These are phyloP conservation scores for Diarsia brunnea DNA, from an alignment of 2,888 invertebrate species.

Conservation along the genomic window DNA sequence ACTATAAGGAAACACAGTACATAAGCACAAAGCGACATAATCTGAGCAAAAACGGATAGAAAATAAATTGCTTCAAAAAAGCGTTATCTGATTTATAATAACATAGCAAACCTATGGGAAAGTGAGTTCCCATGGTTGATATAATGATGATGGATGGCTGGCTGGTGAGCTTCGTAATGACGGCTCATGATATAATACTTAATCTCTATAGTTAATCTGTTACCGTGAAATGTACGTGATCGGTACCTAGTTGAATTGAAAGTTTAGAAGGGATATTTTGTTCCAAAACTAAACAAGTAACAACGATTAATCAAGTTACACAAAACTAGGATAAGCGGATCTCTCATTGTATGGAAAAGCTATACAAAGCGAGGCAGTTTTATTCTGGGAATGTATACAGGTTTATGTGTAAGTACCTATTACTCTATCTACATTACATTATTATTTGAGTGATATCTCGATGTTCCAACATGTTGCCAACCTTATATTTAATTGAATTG, in stretches of 20 bases:
- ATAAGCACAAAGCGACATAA: conserved; percentile 10
- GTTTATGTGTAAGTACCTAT: not conserved
- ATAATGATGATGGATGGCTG: conserved; percentile 65
- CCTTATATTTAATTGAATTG: not conserved
- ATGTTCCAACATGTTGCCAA: not conserved
- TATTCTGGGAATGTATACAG: no score
- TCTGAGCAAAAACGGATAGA: conserved; percentile 24
- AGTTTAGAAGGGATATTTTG: conserved; percentile 1
- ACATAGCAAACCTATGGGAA: conserved; percentile 54
- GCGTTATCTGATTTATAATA: conserved; percentile 61
- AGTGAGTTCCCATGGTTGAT: conserved; percentile 61
- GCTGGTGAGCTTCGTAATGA: conserved; percentile 47
- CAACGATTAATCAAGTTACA: not conserved
- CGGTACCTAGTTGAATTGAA: conserved; percentile 33
- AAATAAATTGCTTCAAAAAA: conserved; percentile 51
- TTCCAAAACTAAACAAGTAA: not conserved
- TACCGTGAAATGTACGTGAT: conserved; percentile 45
- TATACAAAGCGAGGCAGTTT: no score
- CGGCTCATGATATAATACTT: conserved; percentile 63
- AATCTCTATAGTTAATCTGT: conserved; percentile 52
- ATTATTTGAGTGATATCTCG: not conserved
- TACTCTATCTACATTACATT: not conserved
- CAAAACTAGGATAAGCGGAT: not conserved
- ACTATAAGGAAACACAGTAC: conserved; percentile 4
- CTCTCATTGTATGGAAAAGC: not conserved